phyloP scores from a whole-genome alignment of 2,113 vertebrate genomes.

The Perognathus longimembris region DNA sequence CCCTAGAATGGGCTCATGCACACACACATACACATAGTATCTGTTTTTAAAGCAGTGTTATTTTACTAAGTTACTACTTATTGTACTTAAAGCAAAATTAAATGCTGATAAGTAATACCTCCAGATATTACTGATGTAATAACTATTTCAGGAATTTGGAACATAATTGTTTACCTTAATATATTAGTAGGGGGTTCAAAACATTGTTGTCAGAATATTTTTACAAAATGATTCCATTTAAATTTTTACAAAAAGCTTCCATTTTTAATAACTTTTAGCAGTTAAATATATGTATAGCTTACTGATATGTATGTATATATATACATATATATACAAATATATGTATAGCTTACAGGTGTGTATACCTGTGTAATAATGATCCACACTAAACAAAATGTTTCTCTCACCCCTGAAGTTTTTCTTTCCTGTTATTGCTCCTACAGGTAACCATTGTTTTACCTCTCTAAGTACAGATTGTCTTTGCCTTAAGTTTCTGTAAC shows the following conservation, averaged over 20 bases:
- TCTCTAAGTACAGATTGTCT: not conserved
- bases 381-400: slow-evolving; percentile 24
- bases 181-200: slow-evolving; percentile 53
- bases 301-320: too few species aligned
- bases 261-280: not conserved
- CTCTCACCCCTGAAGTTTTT: not conserved
- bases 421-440: not conserved
- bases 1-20: too few species aligned
- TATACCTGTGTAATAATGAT: not conserved
- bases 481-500: not conserved
- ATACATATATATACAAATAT: too few species aligned
- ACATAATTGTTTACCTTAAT: slow-evolving; percentile 41
- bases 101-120: slow-evolving; percentile 1
- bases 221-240: not conserved
- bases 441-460: not conserved
- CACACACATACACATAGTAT: too few species aligned
- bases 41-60: not conserved
- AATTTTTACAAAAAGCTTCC: slow-evolving; percentile 13
- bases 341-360: not conserved
- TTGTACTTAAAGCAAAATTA: slow-evolving; percentile 17
- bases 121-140: not conserved
- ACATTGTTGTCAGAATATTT: slow-evolving; percentile 47
- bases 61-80: slow-evolving; percentile 4
- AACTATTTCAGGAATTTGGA: slow-evolving; percentile 28
- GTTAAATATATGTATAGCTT: not conserved